Evolutionary conservation across 2,888 invertebrate species (phyloP), one percentile per base, ranked within the genome.

Genomic region (Exocentrus adspersus): DNA sequence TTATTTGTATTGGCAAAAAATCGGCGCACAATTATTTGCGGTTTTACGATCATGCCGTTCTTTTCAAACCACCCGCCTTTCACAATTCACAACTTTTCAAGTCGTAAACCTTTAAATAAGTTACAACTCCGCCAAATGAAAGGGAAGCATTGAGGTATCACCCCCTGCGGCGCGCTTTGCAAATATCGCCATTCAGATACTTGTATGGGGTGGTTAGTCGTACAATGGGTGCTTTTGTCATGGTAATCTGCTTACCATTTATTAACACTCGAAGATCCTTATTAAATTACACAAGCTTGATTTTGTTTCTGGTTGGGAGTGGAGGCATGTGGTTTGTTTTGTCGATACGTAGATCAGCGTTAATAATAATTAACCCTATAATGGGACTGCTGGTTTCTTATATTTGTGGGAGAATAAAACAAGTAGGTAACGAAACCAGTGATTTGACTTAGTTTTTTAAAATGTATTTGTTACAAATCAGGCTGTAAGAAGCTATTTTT

Each of bases 131-230:
- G 17, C 57, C 64, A 19, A 56, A 53, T 30, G 37, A 51, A 24
- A 43, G 21, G 54, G 10, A 60, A 56, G 56, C 54, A 54, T 43
- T 24, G 10, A 60, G 37, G 37, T 37, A 37, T 28, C 53, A 53
- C 65, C 62, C 62, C 69, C 58, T 56, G 65, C 67, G 66, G 66
- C 68, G 67, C 62, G 67, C 62, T 60, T 72, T 63, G 72, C 73
- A 75, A 73, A 74, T 75, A 74, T 65, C 68, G 67, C 69, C 67
- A 67, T 71, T 72, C 67, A 67, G 65, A 64, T 69, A 68, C 68
- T 68, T 67, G 67, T 64, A 70, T 68, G 64, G 68, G 72, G 70
- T 63, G 71, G 69, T 65, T 59, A 28, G 60, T 32, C 53, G 16
- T 57, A 72, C 72, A 72, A 72, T 71, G 64, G 67, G 57, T 54